phyloP scores from a whole-genome alignment of 2,888 invertebrate genomes.

The Himalopsyche anomala region DNA sequence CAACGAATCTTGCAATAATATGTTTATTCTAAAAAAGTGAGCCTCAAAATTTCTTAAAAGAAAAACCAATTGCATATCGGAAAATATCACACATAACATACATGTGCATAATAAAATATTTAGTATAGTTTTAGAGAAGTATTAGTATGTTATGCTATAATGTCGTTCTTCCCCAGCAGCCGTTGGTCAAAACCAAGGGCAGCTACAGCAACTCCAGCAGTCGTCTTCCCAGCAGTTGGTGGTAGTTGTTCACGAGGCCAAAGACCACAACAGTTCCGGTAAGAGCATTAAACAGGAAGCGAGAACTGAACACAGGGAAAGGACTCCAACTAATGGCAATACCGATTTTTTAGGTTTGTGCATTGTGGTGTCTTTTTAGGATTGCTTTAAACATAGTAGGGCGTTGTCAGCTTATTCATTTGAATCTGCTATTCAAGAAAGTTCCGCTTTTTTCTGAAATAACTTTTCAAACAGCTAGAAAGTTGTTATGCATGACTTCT shows the following conservation, averaged over 20 bases:
- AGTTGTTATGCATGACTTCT: too few species aligned
- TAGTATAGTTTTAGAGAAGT: neutral
- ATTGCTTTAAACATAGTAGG: neutral
- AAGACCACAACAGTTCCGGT: slow-evolving; percentile 73
- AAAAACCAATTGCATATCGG: too few species aligned
- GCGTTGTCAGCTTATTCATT: too few species aligned
- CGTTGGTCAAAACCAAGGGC: slow-evolving; percentile 54
- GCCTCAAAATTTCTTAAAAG: too few species aligned
- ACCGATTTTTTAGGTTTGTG: slow-evolving; percentile 66
- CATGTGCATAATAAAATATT: neutral
- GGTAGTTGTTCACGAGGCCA: slow-evolving; percentile 76
- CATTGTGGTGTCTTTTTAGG: neutral
- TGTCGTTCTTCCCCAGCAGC: slow-evolving; percentile 53
- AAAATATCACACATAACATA: neutral
- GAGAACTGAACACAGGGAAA: slow-evolving; percentile 74
- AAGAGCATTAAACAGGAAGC: slow-evolving; percentile 78
- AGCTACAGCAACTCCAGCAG: slow-evolving; percentile 69
- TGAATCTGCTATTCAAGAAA: too few species aligned
- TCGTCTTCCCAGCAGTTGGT: slow-evolving; percentile 73
- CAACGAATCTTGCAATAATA: too few species aligned
- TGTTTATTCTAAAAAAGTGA: too few species aligned
- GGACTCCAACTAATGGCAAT: slow-evolving; percentile 71
- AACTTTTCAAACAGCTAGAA: too few species aligned
- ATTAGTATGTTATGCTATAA: neutral
- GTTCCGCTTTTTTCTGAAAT: too few species aligned